Evolutionary conservation across 2,888 invertebrate genomes (phyloP).

Genomic region (Phorcus lineatus): DNA sequence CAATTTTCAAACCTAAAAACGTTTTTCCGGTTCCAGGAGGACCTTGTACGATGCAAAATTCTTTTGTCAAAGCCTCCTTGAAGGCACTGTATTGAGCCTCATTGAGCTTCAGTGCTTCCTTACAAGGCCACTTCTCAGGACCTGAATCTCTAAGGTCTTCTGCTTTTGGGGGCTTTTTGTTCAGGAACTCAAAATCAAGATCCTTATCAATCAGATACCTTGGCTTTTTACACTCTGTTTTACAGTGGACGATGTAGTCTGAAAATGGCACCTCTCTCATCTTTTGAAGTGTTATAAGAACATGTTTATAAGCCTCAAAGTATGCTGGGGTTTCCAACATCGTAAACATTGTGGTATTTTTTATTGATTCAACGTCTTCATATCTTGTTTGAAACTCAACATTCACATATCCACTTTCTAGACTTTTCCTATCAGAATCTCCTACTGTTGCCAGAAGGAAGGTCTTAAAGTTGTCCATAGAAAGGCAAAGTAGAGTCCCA

Average conservation of each 20-base stretch:
- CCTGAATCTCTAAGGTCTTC: background rate
- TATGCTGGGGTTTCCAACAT: conserved; percentile 88
- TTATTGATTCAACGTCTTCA: background rate
- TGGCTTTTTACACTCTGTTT: conserved; percentile 45
- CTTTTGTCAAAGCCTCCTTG: conserved; percentile 66
- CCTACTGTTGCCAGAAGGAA: conserved; percentile 82
- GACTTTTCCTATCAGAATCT: conserved; percentile 51
- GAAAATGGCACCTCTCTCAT: conserved; percentile 74
- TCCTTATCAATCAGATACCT: conserved; percentile 36
- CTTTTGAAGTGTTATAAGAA: conserved; percentile 82
- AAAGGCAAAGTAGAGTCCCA: conserved; percentile 85
- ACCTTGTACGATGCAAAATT: conserved; percentile 76
- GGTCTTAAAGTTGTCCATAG: conserved; percentile 82
- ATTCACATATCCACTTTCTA: conserved; percentile 59
- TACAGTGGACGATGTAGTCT: conserved; percentile 8
- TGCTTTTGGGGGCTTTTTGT: background rate
- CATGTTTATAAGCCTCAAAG: conserved; percentile 88
- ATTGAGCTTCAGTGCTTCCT: conserved; percentile 62
- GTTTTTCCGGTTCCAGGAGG: conserved; percentile 94
- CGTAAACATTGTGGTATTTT: conserved; percentile 58
- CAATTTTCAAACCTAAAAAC: conserved; percentile 85
- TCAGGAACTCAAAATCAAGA: no score
- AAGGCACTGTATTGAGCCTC: conserved; percentile 68
- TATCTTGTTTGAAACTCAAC: conserved; percentile 50
- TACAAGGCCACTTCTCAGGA: conserved; percentile 49